Base-by-base conservation (phyloP, 2,797 vertebrate species). In the Octomys mimax region DNA sequence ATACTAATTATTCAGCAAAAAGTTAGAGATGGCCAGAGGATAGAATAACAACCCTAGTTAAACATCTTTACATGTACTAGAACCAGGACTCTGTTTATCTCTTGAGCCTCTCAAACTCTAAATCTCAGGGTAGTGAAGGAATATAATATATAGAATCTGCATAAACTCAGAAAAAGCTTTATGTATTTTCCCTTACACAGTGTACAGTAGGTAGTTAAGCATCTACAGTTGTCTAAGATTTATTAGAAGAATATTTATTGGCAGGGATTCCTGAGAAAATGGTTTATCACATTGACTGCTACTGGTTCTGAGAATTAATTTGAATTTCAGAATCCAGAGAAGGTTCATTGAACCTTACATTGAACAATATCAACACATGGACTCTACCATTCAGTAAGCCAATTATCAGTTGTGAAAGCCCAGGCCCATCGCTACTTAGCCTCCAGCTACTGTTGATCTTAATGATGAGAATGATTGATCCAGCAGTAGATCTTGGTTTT, bases 171-270 rank as follows among this genome's bases (percentile, higher is more conserved):
- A 24, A 68, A 77, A 68, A 71, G 91, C 4, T 19, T 13, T 42
- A 62, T 5, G 6, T 33, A 46, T 80, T 52, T 7, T 70, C 24
- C 16, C 18, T 77, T 26, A 3, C 0, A 6, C 0, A 31, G 2
- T 68, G 18, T 33, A n/a, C 2, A 24, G 0, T 73, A 85, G 42
- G 46, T 19, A 33, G 11, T 28, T 42, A 82, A 85, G 59, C 1
- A 77, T 42, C 4, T 22, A 54, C 9, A 6, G 0, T 57, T 73
- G 66, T 36, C 19, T 64, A 71, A 28, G 12, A 79, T 33, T 9
- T 83, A 73, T 42, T n/a, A 78, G 36, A 77, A 31, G 2, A 75
- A 33, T 68, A 36, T 77, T 94, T 82, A 64, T 86, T 39, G 3
- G 4, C 8, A 36, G 36, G 31, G 14, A 33, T 33, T 39, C 8